Evolutionary conservation across 2,797 vertebrate species (phyloP).

Genomic region (Enteromius afrohamiltoni): DNA sequence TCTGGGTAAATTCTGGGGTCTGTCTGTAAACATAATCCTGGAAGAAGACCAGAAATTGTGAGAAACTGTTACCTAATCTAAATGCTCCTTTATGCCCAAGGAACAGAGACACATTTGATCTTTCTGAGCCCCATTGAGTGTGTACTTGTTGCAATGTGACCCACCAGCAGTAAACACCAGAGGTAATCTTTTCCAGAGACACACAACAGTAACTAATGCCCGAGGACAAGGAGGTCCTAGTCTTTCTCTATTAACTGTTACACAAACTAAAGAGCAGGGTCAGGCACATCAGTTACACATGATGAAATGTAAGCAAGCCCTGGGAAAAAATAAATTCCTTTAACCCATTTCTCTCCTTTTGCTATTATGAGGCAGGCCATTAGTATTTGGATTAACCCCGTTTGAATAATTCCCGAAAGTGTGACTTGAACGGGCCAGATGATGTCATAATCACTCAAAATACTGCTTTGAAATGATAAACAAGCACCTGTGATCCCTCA

Average conservation of each 20-base stretch:
- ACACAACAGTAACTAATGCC: slow-evolving; percentile 27
- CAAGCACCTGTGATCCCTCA: neutral
- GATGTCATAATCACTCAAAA: slow-evolving; percentile 33
- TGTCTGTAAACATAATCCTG: slow-evolving; percentile 31
- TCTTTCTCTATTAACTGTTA: neutral
- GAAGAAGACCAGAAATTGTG: slow-evolving; percentile 35
- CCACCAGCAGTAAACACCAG: slow-evolving; percentile 28
- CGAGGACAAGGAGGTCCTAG: slow-evolving; percentile 51
- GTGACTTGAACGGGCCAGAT: neutral
- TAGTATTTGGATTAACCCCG: slow-evolving; percentile 23
- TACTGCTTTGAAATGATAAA: neutral
- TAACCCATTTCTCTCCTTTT: slow-evolving; percentile 36
- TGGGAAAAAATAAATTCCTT: slow-evolving; percentile 4
- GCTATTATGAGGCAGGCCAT: slow-evolving; percentile 27
- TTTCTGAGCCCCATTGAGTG: slow-evolving; percentile 47
- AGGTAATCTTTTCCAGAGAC: slow-evolving; percentile 38
- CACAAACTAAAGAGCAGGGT: slow-evolving; percentile 30
- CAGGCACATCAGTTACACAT: slow-evolving; percentile 20
- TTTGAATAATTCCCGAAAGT: slow-evolving; percentile 29
- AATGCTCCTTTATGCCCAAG: slow-evolving; percentile 47
- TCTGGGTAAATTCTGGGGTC: neutral
- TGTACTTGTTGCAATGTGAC: slow-evolving; percentile 43
- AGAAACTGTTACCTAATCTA: slow-evolving; percentile 49
- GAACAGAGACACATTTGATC: slow-evolving; percentile 52
- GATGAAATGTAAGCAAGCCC: slow-evolving; percentile 23